Percentiles rank a stretch among this genome's conserved stretches.
phyloP scores from a whole-genome alignment of 2,113 vertebrate species.

The Dolichotis patagonum region DNA sequence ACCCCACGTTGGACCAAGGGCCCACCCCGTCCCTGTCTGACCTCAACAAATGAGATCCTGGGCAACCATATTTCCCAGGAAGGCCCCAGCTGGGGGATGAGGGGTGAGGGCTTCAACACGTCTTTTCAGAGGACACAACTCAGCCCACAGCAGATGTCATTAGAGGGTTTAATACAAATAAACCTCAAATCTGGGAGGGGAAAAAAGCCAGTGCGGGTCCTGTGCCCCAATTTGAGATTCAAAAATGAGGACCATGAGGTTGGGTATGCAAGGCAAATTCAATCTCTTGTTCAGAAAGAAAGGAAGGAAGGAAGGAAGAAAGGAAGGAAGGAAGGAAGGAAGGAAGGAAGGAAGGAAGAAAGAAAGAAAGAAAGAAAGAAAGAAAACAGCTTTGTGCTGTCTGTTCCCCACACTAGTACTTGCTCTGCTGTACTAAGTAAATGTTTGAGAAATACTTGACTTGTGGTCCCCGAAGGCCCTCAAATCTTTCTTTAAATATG shows the following conservation, averaged over 20 bases:
- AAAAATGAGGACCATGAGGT: not conserved
- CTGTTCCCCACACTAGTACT: not conserved
- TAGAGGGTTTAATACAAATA: not conserved
- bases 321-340: not conserved
- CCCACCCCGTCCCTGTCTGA: not conserved
- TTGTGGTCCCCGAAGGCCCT: slow-evolving; percentile 2
- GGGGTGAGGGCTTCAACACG: not conserved
- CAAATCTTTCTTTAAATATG: slow-evolving; percentile 40
- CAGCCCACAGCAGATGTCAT: not conserved
- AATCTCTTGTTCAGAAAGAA: too few relatives aligned
- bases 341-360: not conserved
- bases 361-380: not conserved
- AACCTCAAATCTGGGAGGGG: not conserved
- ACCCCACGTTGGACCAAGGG: not conserved
- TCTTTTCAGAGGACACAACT: not conserved
- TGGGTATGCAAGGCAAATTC: not conserved
- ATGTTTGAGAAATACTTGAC: slow-evolving; percentile 63
- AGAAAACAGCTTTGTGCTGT: not conserved
- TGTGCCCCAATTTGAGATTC: not conserved
- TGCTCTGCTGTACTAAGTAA: slow-evolving; percentile 53
- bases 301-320: not conserved
- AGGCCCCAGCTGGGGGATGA: not conserved
- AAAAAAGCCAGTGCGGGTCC: not conserved
- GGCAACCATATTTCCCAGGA: not conserved
- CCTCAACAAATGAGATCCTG: not conserved